A percentile compares a stretch with the other conserved stretches of the same genome.
These are phyloP conservation scores for Agonopterix subpropinquella DNA, from an alignment of 2,888 invertebrate species.

Conservation along the genomic window DNA sequence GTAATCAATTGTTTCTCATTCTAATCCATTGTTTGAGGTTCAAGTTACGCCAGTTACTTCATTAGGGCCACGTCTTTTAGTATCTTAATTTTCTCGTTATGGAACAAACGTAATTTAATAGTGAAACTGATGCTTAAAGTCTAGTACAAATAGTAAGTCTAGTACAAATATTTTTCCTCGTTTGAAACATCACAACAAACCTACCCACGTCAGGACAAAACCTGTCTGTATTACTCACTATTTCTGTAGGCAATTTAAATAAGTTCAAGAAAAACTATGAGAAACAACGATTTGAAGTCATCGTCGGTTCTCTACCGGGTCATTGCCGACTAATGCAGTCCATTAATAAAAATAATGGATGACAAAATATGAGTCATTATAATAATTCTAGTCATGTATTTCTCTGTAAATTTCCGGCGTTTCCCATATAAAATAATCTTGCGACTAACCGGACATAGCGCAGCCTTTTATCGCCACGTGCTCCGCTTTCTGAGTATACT, in stretches of 20 bases:
- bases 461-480: constrained; percentile 52
- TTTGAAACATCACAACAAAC: too few species aligned
- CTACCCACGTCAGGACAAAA: too few species aligned
- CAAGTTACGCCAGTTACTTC: constrained; percentile 15
- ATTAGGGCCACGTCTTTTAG: constrained; percentile 7
- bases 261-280: too few species aligned
- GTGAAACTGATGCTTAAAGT: too few species aligned
- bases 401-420: constrained; percentile 55
- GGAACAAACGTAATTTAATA: neutral
- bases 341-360: neutral
- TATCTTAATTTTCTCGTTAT: neutral
- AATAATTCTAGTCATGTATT: constrained; percentile 37
- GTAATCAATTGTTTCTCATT: constrained; percentile 7
- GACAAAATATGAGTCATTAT: constrained; percentile 29
- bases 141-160: too few species aligned
- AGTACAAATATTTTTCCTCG: too few species aligned
- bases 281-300: too few species aligned
- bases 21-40: constrained; percentile 5
- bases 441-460: constrained; percentile 47
- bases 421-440: constrained; percentile 38
- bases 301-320: too few species aligned
- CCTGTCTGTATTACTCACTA: too few species aligned
- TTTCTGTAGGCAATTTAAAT: neutral
- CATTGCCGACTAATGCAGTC: too few species aligned
- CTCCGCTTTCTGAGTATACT: constrained; percentile 30